Evolutionary conservation across 2,797 vertebrate species (phyloP).

Genomic region (Arctocebus calabarensis): DNA sequence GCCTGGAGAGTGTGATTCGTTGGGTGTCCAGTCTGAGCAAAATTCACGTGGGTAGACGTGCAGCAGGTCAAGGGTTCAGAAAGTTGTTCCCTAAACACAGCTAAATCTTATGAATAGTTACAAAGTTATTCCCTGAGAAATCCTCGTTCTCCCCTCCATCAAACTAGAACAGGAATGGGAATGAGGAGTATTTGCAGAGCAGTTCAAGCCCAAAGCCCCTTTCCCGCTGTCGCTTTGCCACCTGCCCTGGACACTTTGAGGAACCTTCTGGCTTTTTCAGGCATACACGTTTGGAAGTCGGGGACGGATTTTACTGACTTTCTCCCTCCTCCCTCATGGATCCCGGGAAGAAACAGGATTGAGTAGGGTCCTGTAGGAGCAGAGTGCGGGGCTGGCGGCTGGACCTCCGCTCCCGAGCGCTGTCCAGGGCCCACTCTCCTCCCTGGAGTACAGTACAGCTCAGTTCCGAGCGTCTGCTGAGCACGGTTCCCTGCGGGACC

Average conservation of each 20-base stretch:
- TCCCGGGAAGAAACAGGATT: not conserved
- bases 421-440: not conserved
- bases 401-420: not conserved
- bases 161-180: not conserved
- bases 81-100: not conserved
- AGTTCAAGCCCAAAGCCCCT: not conserved
- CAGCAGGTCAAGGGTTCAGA: not conserved
- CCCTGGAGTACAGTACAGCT: slow-evolving; percentile 11
- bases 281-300: not conserved
- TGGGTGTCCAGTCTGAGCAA: slow-evolving; percentile 34
- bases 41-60: not conserved
- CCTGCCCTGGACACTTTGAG: not conserved
- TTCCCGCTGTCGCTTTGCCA: not conserved
- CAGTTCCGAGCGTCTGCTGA: slow-evolving; percentile 14
- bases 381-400: not conserved
- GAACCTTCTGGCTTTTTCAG: not conserved
- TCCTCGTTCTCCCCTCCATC: not conserved
- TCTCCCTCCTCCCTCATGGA: not conserved
- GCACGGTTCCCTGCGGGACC: not conserved
- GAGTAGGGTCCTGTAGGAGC: not conserved
- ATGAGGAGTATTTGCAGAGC: not conserved
- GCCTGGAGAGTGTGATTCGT: no score
- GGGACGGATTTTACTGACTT: not conserved
- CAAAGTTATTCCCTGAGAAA: slow-evolving; percentile 21
- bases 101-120: not conserved